Evolutionary conservation across 1,140 invertebrate species (phyloP).

Genomic region (Drosophila equinoxialis): DNA sequence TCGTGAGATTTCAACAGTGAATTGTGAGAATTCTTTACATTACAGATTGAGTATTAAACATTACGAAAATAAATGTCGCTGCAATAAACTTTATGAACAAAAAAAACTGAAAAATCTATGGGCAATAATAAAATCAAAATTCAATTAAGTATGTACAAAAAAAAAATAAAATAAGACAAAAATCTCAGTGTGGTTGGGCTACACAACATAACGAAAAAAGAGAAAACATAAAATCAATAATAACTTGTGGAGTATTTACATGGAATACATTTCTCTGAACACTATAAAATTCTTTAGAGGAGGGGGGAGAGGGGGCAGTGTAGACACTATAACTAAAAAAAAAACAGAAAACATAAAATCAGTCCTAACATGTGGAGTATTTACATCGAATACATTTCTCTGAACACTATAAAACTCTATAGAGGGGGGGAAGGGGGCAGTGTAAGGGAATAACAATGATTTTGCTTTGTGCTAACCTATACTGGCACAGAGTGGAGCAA

Average conservation of each 20-base stretch:
- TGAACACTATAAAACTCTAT: slow-evolving; percentile 2
- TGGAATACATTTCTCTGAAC: slow-evolving; percentile 39
- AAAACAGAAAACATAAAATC: slow-evolving; percentile 65
- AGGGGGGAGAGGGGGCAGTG: background rate
- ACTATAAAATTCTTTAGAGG: background rate
- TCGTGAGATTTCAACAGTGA: slow-evolving; percentile 71
- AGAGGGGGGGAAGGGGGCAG: background rate
- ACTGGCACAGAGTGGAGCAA: slow-evolving; percentile 67
- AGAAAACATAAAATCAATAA: slow-evolving; percentile 68
- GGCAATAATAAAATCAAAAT: slow-evolving; percentile 26
- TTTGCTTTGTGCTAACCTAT: slow-evolving; percentile 42
- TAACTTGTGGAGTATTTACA: slow-evolving; percentile 68
- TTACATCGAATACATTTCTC: slow-evolving; percentile 58
- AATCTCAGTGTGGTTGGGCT: background rate
- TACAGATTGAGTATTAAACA: slow-evolving; percentile 29
- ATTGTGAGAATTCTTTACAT: slow-evolving; percentile 27
- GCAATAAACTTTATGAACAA: slow-evolving; percentile 20
- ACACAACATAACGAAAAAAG: slow-evolving; percentile 20
- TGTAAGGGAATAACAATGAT: slow-evolving; percentile 36
- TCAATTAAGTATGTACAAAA: slow-evolving; percentile 44
- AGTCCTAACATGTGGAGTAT: slow-evolving; percentile 66
- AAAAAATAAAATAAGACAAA: slow-evolving; percentile 15
- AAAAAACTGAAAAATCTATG: background rate
- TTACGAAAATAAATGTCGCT: slow-evolving; percentile 40
- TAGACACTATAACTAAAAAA: slow-evolving; percentile 30